Base-by-base conservation (phyloP, 2,113 vertebrate genomes). In the Girardinichthys multiradiatus region DNA sequence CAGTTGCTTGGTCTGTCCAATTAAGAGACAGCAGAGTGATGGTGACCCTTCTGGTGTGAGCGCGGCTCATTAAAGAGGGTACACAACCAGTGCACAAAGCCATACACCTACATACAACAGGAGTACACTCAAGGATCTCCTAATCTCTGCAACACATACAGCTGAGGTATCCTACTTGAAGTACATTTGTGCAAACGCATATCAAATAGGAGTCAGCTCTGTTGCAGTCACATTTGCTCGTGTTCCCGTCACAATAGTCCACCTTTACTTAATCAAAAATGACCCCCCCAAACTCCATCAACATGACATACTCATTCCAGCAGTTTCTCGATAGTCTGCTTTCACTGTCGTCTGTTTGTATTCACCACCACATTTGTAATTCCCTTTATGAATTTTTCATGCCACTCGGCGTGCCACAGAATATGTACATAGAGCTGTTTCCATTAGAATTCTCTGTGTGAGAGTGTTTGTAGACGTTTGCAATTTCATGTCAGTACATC, bases 1-100 rank as follows among this genome's bases (percentile, higher is more conserved):
- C 72, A 58, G 72, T 81, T 75, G 84, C 83, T 88, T 79, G 17
- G 83, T 83, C 79, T 73, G 88, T 81, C 90, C 86, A 92, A 92
- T 92, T 92, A 91, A 70, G 61, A 91, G 78, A 83, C 76, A 48
- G 84, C 77, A 77, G 82, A 91, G 68, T 82, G 87, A 88, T 88
- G 87, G 85, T 30, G 76, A 74, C 74, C 75, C 72, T 68, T 74
- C 81, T 79, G 72, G 65, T 45, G 76, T 68, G 71, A 48, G 48
- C 57, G 80, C 5, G 59, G 72, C 85, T 90, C 85, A 89, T 91
- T 90, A 91, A 71, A 68, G 19, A 14, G 17, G 4, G 29, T 12
- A 4, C 57, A 72, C 61, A 57, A 26, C 61, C 45, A 65, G 65
- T 73, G 79, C 64, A 68, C 60, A 35, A 42, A 74, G 28, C 26